A percentile compares a stretch with the other conserved stretches of the same genome.
Evolutionary conservation across 2,113 vertebrate species (phyloP).

Genomic region (Trinectes maculatus): DNA sequence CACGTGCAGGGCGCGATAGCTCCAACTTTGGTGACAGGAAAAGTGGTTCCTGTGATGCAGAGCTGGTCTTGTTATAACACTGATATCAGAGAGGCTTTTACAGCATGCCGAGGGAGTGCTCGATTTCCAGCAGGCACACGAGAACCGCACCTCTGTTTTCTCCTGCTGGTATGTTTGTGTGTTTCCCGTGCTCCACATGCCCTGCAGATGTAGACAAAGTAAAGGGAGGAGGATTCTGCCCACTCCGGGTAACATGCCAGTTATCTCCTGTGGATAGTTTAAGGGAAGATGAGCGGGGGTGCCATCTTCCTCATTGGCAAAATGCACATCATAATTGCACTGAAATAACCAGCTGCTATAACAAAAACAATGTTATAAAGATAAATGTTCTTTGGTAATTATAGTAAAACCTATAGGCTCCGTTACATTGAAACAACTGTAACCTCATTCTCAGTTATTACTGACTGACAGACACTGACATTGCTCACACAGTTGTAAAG

Average conservation of each 20-base stretch:
- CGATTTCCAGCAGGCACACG: constrained; percentile 70
- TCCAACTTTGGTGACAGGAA: constrained; percentile 64
- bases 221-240: constrained; percentile 30
- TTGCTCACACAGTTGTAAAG: not conserved
- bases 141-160: constrained; percentile 71
- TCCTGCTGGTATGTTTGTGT: constrained; percentile 62
- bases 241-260: constrained; percentile 13
- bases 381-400: not conserved
- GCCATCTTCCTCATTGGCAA: not conserved
- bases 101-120: constrained; percentile 66
- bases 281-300: not conserved
- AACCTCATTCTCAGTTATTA: not conserved
- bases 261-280: constrained; percentile 16
- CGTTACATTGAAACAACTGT: not conserved
- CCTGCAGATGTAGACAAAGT: constrained; percentile 71
- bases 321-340: not conserved
- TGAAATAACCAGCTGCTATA: too few relatives aligned
- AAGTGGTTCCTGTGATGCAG: constrained; percentile 28
- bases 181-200: constrained; percentile 73
- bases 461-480: not conserved
- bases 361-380: too few relatives aligned
- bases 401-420: not conserved
- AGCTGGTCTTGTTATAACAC: constrained; percentile 65
- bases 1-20: constrained; percentile 61
- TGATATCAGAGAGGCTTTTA: constrained; percentile 69